Evolutionary conservation across 2,888 invertebrate genomes (phyloP), one percentile per base, ranked within the genome.

Genomic region (Junonia oenone): DNA sequence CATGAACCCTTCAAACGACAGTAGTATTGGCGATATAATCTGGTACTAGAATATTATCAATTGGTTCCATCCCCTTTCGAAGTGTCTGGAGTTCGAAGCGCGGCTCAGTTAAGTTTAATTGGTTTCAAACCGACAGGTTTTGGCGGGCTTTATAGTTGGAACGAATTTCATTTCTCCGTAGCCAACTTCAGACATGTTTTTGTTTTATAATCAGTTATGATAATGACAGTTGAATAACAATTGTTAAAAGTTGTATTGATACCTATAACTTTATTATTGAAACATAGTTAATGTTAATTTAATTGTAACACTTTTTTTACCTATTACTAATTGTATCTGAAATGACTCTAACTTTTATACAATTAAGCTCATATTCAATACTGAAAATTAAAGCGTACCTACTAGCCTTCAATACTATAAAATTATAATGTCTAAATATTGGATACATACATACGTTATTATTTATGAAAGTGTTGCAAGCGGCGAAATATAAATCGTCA

Each of bases 61-160:
- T 33, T 14, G 31, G 40, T 40, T 40, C 37, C 19, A 11, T 29
- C 19, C 33, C 29, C 51, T 40, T 62, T 49, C 45, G 38, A 45
- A 46, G 51, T 38, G 26, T 53, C 45, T 47, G 57, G 54, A 58
- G 14, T 40, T 47, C 17, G 47, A 22, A 45, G 43, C 33, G 56
- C 51, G 50, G 57, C 61, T 56, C 64, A 59, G 57, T 57, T 61
- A 72, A 78, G 67, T 78, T 75, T 75, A 79, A 80, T 78, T 78
- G 68, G 66, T 71, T 74, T 68, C 69, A 58, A 54, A 58, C 43
- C 63, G 61, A 62, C 65, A 58, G 67, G 62, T 61, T 69, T 61
- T 45, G 58, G 53, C 27, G 26, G 31, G 47, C 51, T 58, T 54
- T 55, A 38, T 45, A 47, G 47, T 51, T 50, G 19, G 31, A 46